Evolutionary conservation across 1,140 invertebrate genomes (phyloP).

Genomic region (Heterodera schachtii): DNA sequence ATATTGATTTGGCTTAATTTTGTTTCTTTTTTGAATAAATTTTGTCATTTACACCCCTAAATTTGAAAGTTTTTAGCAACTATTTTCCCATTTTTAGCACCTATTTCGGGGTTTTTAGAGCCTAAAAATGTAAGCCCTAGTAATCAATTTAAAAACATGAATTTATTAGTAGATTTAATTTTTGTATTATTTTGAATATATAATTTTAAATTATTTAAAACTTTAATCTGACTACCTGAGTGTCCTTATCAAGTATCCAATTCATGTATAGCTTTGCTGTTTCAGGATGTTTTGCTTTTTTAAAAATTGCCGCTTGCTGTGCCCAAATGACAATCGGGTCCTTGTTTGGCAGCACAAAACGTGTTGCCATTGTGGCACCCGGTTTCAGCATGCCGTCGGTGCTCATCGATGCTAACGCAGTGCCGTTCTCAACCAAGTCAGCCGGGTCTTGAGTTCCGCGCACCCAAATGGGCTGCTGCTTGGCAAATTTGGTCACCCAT

Average conservation of each 20-base stretch:
- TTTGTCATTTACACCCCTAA: too few species aligned
- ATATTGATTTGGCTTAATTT: too few species aligned
- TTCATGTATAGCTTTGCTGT: slow-evolving; percentile 1
- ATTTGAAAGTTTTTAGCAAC: too few species aligned
- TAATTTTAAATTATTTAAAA: too few species aligned
- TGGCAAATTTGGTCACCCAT: background rate
- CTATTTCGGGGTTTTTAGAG: too few species aligned
- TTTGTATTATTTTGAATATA: too few species aligned
- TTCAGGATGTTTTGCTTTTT: background rate
- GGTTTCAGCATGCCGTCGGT: background rate
- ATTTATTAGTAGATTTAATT: too few species aligned
- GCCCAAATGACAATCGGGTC: slow-evolving; percentile 11
- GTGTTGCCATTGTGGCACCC: background rate
- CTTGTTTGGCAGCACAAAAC: background rate
- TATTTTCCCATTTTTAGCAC: too few species aligned
- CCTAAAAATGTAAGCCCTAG: too few species aligned
- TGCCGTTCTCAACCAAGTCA: too few species aligned
- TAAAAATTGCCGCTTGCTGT: slow-evolving; percentile 1
- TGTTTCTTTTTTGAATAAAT: too few species aligned
- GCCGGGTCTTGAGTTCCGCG: background rate
- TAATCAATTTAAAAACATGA: too few species aligned
- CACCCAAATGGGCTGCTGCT: background rate
- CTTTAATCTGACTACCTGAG: background rate
- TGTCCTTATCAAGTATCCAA: background rate
- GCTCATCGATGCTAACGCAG: background rate